These are phyloP conservation scores for Parnassius orleans DNA, from an alignment of 2,888 invertebrate species.

Conservation along the genomic window DNA sequence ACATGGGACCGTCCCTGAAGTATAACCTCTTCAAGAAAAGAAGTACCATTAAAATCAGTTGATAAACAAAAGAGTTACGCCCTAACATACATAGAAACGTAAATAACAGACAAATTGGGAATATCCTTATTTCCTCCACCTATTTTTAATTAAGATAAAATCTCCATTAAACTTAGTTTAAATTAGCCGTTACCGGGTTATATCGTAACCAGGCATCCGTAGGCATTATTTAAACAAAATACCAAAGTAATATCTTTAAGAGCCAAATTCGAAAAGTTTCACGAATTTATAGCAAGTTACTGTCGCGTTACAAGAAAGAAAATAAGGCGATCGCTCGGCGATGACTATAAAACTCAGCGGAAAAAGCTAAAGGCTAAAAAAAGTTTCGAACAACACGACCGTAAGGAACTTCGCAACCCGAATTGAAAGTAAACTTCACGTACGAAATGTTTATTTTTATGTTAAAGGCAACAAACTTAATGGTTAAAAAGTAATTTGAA, in stretches of 20 bases:
- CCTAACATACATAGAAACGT: too few relatives aligned
- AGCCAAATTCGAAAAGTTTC: slow-evolving; percentile 24
- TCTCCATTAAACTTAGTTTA: too few relatives aligned
- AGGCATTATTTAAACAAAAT: slow-evolving; percentile 14
- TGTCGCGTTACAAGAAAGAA: slow-evolving; percentile 25
- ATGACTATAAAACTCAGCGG: slow-evolving; percentile 24
- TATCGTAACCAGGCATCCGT: neutral
- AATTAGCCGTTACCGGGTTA: too few relatives aligned
- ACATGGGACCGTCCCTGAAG: too few relatives aligned
- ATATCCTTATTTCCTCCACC: too few relatives aligned
- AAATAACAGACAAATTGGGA: too few relatives aligned
- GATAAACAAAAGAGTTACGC: too few relatives aligned
- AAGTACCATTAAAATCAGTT: too few relatives aligned
- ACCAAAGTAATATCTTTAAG: slow-evolving; percentile 19
- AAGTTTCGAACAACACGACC: slow-evolving; percentile 26
- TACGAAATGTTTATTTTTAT: slow-evolving; percentile 14
- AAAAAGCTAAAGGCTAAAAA: slow-evolving; percentile 24
- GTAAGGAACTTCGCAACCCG: slow-evolving; percentile 24
- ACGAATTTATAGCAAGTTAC: slow-evolving; percentile 26
- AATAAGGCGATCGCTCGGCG: slow-evolving; percentile 26
- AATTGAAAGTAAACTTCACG: slow-evolving; percentile 23
- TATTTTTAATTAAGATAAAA: too few relatives aligned
- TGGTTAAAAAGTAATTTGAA: too few relatives aligned
- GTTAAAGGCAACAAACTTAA: too few relatives aligned
- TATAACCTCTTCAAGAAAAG: too few relatives aligned